phyloP scores from a whole-genome alignment of 2,113 vertebrate genomes.

The Petrocephalus zakoni region DNA sequence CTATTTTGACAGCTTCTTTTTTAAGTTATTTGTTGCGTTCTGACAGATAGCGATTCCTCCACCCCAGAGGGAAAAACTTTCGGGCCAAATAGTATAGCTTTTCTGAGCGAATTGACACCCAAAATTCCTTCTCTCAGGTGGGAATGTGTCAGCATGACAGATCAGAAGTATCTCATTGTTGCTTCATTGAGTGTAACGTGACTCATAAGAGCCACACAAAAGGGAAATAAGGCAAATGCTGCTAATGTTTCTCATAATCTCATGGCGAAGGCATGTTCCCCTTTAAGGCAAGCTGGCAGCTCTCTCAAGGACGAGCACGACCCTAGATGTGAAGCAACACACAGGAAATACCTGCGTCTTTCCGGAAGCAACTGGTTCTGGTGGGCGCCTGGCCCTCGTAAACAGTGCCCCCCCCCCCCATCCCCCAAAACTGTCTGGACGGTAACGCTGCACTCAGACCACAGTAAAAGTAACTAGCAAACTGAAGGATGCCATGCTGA shows the following conservation, averaged over 20 bases:
- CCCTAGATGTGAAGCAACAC: constrained; percentile 1
- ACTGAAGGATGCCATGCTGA: neutral
- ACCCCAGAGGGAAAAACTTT: neutral
- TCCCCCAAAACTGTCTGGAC: neutral
- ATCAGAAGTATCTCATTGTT: neutral
- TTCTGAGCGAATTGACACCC: neutral
- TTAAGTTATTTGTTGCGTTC: neutral
- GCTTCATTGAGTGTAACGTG: neutral
- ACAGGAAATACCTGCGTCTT: neutral
- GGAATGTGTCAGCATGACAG: neutral
- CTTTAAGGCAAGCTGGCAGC: neutral
- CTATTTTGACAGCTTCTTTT: neutral
- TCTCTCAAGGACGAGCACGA: neutral
- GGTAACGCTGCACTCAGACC: neutral
- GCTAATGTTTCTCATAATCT: neutral
- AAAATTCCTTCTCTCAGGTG: neutral
- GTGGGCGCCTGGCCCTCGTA: neutral
- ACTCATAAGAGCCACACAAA: neutral
- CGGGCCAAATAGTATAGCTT: neutral
- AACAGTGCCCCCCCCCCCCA: neutral
- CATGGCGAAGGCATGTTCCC: neutral
- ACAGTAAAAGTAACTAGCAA: neutral
- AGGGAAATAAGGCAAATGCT: neutral
- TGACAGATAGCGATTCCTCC: neutral
- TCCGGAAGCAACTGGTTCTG: neutral